Conservation (phyloP, 1,140 invertebrate genomes). For the Eumaeus atala region DNA sequence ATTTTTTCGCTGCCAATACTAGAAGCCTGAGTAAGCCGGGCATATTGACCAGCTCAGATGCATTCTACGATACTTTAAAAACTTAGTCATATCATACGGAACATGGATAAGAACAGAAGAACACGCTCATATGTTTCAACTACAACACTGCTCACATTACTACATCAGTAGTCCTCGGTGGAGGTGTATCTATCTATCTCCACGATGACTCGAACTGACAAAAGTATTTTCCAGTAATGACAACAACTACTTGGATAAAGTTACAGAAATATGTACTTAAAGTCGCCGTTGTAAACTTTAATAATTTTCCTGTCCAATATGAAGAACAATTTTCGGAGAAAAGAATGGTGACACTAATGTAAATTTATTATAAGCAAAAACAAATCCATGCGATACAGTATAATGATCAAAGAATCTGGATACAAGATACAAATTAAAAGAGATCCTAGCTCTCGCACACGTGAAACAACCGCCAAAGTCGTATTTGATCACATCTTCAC, state of each 20-base stretch:
- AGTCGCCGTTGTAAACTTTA: constrained; percentile 13
- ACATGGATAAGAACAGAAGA: constrained; percentile 20
- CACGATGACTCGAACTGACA: constrained; percentile 13
- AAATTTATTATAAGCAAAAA: constrained; percentile 6
- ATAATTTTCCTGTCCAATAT: too few species aligned
- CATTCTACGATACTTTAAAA: constrained; percentile 8
- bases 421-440: constrained; percentile 15
- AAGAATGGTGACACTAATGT: constrained; percentile 18
- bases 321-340: constrained; percentile 3
- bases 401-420: constrained; percentile 8
- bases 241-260: constrained; percentile 19
- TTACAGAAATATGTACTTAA: constrained; percentile 15
- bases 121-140: constrained; percentile 9
- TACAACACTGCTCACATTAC: constrained; percentile 16
- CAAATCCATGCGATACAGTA: constrained; percentile 5
- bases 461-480: constrained; percentile 13
- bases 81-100: constrained; percentile 9
- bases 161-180: constrained; percentile 13
- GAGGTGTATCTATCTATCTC: constrained; percentile 16
- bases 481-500: constrained; percentile 18
- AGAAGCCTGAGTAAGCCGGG: constrained; percentile 15
- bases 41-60: constrained; percentile 15
- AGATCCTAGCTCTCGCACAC: constrained; percentile 6
- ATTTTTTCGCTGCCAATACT: constrained; percentile 17
- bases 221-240: constrained; percentile 10